Conservation (phyloP, 1,140 invertebrate genomes). For the Drosophila suzukii region DNA sequence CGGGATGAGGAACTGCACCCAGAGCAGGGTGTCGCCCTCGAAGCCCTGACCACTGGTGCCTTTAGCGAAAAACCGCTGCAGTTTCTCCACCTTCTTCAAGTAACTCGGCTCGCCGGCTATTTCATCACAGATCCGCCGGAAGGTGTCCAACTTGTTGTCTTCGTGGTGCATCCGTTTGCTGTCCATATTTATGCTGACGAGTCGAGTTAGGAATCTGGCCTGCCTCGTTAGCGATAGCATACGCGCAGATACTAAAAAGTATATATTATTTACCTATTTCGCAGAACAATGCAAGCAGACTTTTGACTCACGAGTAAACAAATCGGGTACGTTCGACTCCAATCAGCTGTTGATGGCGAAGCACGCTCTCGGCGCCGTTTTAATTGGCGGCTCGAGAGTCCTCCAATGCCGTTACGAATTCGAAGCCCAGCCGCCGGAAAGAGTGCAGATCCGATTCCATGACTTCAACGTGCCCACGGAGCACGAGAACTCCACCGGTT, state of each 20-base stretch:
- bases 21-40: conserved; percentile 91
- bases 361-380: conserved; percentile 79
- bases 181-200: conserved; percentile 27
- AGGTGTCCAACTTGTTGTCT: conserved; percentile 92
- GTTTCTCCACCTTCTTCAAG: conserved; percentile 91
- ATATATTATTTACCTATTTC: conserved; percentile 13
- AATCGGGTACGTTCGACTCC: conserved; percentile 92
- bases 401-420: conserved; percentile 94
- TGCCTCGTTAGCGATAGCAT: neutral
- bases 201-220: conserved; percentile 1
- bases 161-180: conserved; percentile 76
- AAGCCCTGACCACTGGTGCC: conserved; percentile 86
- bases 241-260: conserved; percentile 11
- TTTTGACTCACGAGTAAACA: conserved; percentile 91
- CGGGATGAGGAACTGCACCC: conserved; percentile 94
- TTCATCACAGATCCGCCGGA: conserved; percentile 90
- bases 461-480: conserved; percentile 80
- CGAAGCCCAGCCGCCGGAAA: conserved; percentile 91
- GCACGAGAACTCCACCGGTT: conserved; percentile 61
- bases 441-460: conserved; percentile 86
- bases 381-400: conserved; percentile 85
- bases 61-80: conserved; percentile 87
- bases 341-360: conserved; percentile 87
- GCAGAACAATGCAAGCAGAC: conserved; percentile 88
- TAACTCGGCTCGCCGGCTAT: conserved; percentile 92